phyloP scores from a whole-genome alignment of 2,113 vertebrate genomes.

The Thalassoma bifasciatum region DNA sequence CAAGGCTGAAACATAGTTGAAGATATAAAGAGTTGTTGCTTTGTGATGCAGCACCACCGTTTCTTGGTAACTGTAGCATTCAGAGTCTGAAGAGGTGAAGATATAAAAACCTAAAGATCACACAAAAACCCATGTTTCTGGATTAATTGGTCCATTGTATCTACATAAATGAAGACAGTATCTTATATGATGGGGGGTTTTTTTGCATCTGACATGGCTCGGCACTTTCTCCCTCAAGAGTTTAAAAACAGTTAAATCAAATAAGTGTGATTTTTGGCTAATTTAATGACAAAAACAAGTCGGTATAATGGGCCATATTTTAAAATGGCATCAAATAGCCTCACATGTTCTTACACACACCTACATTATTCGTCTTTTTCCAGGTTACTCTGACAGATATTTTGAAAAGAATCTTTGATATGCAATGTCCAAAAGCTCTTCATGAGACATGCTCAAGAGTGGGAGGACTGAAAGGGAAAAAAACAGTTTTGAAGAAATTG shows the following conservation, averaged over 20 bases:
- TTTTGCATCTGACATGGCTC: no score
- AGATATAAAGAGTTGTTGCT: neutral
- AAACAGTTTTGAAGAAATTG: neutral
- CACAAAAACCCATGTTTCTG: neutral
- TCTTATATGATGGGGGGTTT: no score
- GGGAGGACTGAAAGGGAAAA: conserved; percentile 16
- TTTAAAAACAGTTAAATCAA: no score
- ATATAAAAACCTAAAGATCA: no score
- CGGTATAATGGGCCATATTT: no score
- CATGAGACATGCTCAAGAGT: neutral
- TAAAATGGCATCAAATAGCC: no score
- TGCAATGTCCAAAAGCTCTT: neutral
- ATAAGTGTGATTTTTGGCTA: no score
- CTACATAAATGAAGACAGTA: no score
- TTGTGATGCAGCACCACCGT: neutral
- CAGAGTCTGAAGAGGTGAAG: neutral
- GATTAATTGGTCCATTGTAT: neutral
- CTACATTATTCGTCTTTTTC: neutral
- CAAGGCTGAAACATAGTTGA: conserved; percentile 20
- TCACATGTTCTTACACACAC: neutral
- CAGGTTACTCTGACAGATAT: conserved; percentile 1
- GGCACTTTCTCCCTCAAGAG: no score
- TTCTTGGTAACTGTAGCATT: neutral
- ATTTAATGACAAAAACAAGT: neutral
- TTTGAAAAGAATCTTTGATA: neutral